These are phyloP conservation scores for Clinocottus analis DNA, from an alignment of 2,113 vertebrate species.

Conservation along the genomic window DNA sequence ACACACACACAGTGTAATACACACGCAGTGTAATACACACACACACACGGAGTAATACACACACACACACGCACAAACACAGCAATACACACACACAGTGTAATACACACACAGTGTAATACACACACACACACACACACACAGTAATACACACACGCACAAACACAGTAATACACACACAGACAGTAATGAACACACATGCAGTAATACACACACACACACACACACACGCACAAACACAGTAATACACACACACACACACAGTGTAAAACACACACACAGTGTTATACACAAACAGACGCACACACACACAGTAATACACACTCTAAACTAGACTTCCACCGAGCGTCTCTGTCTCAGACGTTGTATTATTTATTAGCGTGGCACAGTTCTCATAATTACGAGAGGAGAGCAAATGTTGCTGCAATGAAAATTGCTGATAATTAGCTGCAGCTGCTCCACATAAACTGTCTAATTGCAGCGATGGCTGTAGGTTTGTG, in stretches of 20 bases:
- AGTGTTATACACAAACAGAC: too few relatives aligned
- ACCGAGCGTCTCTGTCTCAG: not conserved
- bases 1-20: too few relatives aligned
- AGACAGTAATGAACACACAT: too few relatives aligned
- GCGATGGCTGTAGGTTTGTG: not conserved
- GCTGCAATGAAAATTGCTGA: not conserved
- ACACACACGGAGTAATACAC: too few relatives aligned
- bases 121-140: too few relatives aligned
- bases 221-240: slow-evolving; percentile 69
- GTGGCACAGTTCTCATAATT: slow-evolving; percentile 15
- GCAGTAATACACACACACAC: slow-evolving; percentile 40
- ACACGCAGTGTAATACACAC: too few relatives aligned
- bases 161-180: too few relatives aligned
- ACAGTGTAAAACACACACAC: too few relatives aligned
- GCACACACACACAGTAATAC: slow-evolving; percentile 1
- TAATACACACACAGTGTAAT: too few relatives aligned
- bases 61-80: too few relatives aligned
- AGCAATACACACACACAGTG: too few relatives aligned
- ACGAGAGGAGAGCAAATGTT: not conserved
- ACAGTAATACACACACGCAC: too few relatives aligned
- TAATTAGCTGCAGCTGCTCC: slow-evolving; percentile 1
- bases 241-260: slow-evolving; percentile 84
- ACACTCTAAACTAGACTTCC: not conserved
- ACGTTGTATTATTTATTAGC: slow-evolving; percentile 19
- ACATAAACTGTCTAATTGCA: not conserved